phyloP scores from a whole-genome alignment of 2,113 vertebrate species.

The Scatophagus argus region DNA sequence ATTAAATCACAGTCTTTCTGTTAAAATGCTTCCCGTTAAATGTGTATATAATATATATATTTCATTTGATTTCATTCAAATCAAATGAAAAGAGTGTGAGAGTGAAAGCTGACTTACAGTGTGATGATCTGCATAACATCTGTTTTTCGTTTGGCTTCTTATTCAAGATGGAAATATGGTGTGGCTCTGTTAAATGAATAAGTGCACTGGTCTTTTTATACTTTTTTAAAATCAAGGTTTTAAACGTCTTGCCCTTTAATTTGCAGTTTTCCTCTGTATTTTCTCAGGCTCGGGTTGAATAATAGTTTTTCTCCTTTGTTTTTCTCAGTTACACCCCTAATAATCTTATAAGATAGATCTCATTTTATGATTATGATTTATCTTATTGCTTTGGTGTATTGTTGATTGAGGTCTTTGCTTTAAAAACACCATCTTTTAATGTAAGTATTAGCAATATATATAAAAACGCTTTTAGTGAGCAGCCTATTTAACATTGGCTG shows the following conservation, averaged over 20 bases:
- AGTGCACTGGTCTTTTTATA: neutral
- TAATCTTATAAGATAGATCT: neutral
- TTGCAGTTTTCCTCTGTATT: neutral
- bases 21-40: no score
- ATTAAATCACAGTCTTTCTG: no score
- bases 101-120: no score
- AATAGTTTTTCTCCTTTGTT: neutral
- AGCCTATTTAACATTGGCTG: neutral
- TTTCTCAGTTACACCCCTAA: neutral
- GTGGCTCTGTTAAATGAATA: neutral
- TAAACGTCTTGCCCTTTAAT: neutral
- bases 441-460: neutral
- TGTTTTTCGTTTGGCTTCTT: constrained; percentile 2
- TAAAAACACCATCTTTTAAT: neutral
- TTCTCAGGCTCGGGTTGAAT: neutral
- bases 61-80: no score
- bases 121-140: neutral
- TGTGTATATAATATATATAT: no score
- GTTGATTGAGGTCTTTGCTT: neutral
- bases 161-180: neutral
- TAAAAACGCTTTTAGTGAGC: neutral
- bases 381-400: no score
- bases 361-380: neutral
- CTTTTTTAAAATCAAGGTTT: neutral
- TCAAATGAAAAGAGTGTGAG: no score